Conservation (phyloP, 2,797 vertebrate species). For the Sebastes oblongus region DNA sequence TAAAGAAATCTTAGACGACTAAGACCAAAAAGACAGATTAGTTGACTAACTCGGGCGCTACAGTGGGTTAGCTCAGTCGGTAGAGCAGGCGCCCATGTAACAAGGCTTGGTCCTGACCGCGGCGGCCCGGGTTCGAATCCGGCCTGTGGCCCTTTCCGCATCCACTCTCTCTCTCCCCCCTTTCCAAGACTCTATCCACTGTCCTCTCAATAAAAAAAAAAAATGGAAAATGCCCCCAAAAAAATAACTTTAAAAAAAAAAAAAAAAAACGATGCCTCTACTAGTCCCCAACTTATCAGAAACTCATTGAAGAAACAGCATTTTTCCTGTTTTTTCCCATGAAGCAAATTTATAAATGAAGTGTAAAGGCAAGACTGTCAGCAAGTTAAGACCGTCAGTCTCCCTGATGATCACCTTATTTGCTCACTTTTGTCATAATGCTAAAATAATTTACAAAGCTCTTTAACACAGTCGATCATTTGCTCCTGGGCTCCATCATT, state of each 20-base stretch:
- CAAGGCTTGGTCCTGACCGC: too few species aligned
- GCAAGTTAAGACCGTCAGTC: not conserved
- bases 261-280: not conserved
- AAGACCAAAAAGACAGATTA: not conserved
- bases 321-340: not conserved
- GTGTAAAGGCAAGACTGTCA: too few species aligned
- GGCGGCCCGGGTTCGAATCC: too few species aligned
- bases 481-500: not conserved
- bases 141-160: too few species aligned
- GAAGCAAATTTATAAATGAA: not conserved
- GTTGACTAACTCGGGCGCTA: too few species aligned
- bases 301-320: not conserved
- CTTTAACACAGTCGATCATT: not conserved
- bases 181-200: too few species aligned
- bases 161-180: too few species aligned
- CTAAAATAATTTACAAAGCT: not conserved
- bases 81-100: too few species aligned
- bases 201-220: too few species aligned
- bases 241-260: too few species aligned
- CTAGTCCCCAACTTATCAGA: not conserved
- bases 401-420: not conserved
- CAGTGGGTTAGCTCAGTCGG: too few species aligned
- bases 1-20: not conserved
- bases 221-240: too few species aligned
- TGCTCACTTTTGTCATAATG: not conserved